Base-by-base conservation (phyloP, 2,113 vertebrate genomes). In the Cichladusa arquata region DNA sequence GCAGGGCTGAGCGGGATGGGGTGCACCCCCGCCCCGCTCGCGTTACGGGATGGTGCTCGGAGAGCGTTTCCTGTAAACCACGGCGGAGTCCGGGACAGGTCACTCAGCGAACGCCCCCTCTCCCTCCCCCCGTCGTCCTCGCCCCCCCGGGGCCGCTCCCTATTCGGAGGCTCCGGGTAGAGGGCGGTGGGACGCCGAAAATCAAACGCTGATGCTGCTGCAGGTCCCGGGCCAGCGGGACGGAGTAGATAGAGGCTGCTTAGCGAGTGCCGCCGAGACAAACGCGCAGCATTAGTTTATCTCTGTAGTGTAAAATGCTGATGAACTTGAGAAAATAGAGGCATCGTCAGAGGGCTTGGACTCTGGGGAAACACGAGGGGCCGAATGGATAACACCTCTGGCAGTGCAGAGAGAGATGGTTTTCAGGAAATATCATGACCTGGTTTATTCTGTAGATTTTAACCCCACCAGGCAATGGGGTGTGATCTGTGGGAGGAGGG, bases 51-150 rank as follows among this genome's bases (percentile, higher is more conserved):
- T 62, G 93, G 74, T 88, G 88, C 86, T 76, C 57, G 4, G 28
- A 28, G 53, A 53, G 25, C 48, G 1, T 67, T 95, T 95, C 89
- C 91, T 69, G 80, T 57, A 92, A 95, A 83, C 77, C 48, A 45
- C 66, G 50, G 66, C 6, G 40, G 81, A 78, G 73, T 36, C 40
- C 24, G 13, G 33, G 74, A 58, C 28, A 8, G 47, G 60, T 40
- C 77, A 40, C 33, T 87, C 6, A 34, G 73, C 34, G 36, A 90
- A 74, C 81, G 77, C n/a, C 9, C 14, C 18, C 36, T 13, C 11
- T 57, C 16, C 20, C 22, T 10, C 14, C 8, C 31, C 8, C 2
- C 33, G 7, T 16, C 11, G 4, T 11, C 23, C 23, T 26, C 13
- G 3, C 12, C 14, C 6, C 6, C 18, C 19, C 7, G 20, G 62